phyloP scores from a whole-genome alignment of 2,113 vertebrate species.

The Hepsetus odoe region DNA sequence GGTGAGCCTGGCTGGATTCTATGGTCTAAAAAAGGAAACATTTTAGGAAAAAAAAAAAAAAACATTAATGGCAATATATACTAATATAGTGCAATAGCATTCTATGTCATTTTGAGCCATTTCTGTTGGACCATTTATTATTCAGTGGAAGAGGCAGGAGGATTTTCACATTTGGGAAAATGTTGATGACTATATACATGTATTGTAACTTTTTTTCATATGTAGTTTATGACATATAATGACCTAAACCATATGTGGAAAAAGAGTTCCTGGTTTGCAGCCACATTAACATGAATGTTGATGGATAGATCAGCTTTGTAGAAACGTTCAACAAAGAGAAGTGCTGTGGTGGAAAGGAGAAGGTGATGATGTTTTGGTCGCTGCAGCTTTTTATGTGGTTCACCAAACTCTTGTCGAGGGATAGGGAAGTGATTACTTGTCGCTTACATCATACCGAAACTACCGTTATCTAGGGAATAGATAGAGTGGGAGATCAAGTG shows the following conservation, averaged over 20 bases:
- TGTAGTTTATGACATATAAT: no score
- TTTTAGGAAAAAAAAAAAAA: not conserved
- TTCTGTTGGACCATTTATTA: not conserved
- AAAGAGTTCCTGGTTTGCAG: not conserved
- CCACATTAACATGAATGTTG: not conserved
- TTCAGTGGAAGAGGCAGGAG: no score
- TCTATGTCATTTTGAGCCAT: not conserved
- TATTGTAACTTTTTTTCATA: no score
- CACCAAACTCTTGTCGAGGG: not conserved
- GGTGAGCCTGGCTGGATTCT: not conserved
- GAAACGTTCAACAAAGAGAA: constrained; percentile 8
- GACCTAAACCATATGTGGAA: no score
- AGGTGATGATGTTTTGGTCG: constrained; percentile 9
- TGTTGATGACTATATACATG: no score
- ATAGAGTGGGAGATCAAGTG: constrained; percentile 13
- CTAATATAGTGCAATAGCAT: not conserved
- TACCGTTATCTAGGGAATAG: not conserved
- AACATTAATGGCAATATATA: not conserved
- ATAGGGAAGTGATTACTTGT: constrained; percentile 19
- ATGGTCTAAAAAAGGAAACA: not conserved
- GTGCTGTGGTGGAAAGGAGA: constrained; percentile 2
- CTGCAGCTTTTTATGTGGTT: constrained; percentile 25
- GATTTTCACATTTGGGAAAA: no score
- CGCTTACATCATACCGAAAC: constrained; percentile 30
- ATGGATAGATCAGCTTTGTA: not conserved